These are phyloP conservation scores for Hyperoplus immaculatus DNA, from an alignment of 2,797 vertebrate genomes.

Conservation along the genomic window DNA sequence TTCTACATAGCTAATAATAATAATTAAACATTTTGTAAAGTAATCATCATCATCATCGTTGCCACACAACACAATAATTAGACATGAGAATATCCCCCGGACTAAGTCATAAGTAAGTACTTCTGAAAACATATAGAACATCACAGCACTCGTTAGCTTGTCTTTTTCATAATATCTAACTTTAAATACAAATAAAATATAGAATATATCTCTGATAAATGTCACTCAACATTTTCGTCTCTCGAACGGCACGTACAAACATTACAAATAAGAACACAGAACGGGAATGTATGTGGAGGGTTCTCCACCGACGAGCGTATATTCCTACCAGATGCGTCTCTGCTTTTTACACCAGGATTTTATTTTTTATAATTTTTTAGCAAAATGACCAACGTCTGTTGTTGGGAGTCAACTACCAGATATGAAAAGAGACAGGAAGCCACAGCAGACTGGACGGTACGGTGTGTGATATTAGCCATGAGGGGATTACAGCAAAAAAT, in stretches of 20 bases:
- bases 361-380: slow-evolving; percentile 49
- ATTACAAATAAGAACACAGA: slow-evolving; percentile 77
- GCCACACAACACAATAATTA: slow-evolving; percentile 84
- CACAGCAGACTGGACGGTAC: slow-evolving; percentile 56
- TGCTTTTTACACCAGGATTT: slow-evolving; percentile 41
- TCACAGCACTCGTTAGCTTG: slow-evolving; percentile 89
- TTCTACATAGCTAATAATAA: slow-evolving; percentile 84
- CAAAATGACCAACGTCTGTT: slow-evolving; percentile 76
- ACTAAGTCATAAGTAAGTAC: slow-evolving; percentile 84
- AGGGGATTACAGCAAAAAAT: slow-evolving; percentile 32
- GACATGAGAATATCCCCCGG: slow-evolving; percentile 80
- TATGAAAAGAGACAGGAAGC: slow-evolving; percentile 40
- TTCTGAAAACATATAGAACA: slow-evolving; percentile 82
- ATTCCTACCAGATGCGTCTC: slow-evolving; percentile 68
- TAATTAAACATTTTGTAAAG: slow-evolving; percentile 82
- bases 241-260: slow-evolving; percentile 78
- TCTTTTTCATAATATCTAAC: slow-evolving; percentile 84
- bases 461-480: slow-evolving; percentile 48
- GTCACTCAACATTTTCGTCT: slow-evolving; percentile 84
- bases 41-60: slow-evolving; percentile 78
- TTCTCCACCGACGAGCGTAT: slow-evolving; percentile 61
- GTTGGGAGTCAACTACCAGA: slow-evolving; percentile 64
- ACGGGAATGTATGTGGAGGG: slow-evolving; percentile 81
- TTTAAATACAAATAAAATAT: slow-evolving; percentile 90
- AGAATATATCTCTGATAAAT: slow-evolving; percentile 87